phyloP scores from a whole-genome alignment of 2,113 vertebrate genomes.

The Axis porcinus region DNA sequence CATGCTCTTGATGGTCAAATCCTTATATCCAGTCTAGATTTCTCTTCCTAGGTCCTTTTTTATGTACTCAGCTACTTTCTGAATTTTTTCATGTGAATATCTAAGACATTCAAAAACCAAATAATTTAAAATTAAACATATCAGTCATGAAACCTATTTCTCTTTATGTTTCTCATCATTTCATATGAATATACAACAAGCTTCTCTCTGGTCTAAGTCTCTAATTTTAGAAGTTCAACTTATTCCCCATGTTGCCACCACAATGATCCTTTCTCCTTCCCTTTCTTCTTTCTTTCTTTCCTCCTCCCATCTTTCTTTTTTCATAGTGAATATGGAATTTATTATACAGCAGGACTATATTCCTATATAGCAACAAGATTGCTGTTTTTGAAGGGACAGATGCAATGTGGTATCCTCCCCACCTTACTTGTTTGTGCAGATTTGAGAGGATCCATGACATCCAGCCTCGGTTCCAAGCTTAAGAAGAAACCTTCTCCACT shows the following conservation, averaged over 20 bases:
- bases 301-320: too few species aligned
- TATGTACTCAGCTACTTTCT: not conserved
- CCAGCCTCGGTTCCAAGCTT: slow-evolving; percentile 45
- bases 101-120: not conserved
- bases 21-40: not conserved
- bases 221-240: not conserved
- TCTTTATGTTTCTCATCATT: not conserved
- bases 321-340: not conserved
- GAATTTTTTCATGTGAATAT: not conserved
- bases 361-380: not conserved
- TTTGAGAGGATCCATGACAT: slow-evolving; percentile 54
- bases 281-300: not conserved
- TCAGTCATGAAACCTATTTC: not conserved
- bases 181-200: not conserved
- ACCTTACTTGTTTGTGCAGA: slow-evolving; percentile 76
- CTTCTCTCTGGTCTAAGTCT: not conserved
- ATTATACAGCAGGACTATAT: not conserved
- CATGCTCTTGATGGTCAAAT: not conserved
- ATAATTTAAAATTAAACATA: not conserved
- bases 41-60: not conserved
- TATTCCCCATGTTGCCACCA: not conserved
- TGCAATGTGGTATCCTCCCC: fast-evolving
- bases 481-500: slow-evolving; percentile 58
- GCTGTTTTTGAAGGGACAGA: fast-evolving
- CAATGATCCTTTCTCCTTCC: not conserved